Evolutionary conservation across 2,113 vertebrate species (phyloP).

Genomic region (Alethe castanea): DNA sequence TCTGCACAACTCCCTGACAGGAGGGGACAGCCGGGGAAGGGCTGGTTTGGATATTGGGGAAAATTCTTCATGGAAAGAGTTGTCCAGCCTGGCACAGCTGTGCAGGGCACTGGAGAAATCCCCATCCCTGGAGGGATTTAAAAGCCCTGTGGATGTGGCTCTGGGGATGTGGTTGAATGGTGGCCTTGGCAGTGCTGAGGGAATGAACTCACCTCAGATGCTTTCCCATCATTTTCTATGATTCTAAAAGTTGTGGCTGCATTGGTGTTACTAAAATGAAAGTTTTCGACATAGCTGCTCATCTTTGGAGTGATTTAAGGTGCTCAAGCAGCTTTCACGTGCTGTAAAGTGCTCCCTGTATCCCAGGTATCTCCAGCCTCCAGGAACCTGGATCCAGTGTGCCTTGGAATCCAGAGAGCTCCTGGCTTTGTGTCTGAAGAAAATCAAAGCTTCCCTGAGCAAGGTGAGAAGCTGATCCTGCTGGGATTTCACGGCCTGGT

Average conservation of each 20-base stretch:
- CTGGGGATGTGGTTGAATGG: too few species aligned
- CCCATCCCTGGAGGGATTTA: not conserved
- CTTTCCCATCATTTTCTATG: accelerated
- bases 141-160: not conserved
- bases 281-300: not conserved
- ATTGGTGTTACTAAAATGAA: accelerated
- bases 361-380: conserved; percentile 91
- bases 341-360: not conserved
- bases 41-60: not conserved
- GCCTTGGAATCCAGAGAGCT: conserved; percentile 94
- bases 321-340: not conserved
- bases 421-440: conserved; percentile 93
- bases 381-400: conserved; percentile 89
- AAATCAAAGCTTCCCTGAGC: conserved; percentile 84
- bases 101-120: not conserved
- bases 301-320: accelerated
- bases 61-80: not conserved
- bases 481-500: not conserved
- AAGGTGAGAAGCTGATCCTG: conserved; percentile 65
- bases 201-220: not conserved
- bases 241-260: not conserved
- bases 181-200: not conserved
- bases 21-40: not conserved
- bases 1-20: not conserved
- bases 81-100: not conserved